phyloP scores from a whole-genome alignment of 2,113 vertebrate genomes.

The Archilochus colubris region DNA sequence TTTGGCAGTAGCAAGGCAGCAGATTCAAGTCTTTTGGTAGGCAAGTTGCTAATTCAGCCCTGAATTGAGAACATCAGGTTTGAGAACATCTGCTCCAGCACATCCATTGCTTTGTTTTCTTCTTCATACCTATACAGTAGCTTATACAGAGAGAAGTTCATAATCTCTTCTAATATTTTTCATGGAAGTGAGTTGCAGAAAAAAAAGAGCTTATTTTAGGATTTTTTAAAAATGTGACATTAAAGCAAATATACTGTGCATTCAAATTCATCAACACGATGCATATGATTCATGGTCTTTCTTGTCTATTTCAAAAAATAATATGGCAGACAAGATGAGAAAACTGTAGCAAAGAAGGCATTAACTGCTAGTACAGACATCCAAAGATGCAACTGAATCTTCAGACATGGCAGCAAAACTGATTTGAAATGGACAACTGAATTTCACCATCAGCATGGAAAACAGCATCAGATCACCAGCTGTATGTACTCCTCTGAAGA shows the following conservation, averaged over 20 bases:
- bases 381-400: not conserved
- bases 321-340: not conserved
- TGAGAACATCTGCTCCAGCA: conserved; percentile 3
- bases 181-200: not conserved
- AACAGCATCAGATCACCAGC: not conserved
- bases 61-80: not conserved
- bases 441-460: not conserved
- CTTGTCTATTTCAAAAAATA: not conserved
- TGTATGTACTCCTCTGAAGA: not conserved
- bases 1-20: not conserved
- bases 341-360: not conserved
- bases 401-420: not conserved
- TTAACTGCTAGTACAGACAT: not conserved
- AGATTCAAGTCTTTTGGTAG: not conserved
- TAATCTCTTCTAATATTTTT: not conserved
- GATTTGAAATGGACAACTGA: not conserved
- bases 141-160: not conserved
- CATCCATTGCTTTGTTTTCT: not conserved
- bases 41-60: not conserved
- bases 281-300: not conserved
- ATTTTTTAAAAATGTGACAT: not conserved
- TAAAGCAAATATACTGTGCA: not conserved
- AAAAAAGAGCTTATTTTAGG: not conserved
- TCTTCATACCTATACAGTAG: not conserved
- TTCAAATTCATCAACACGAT: not conserved